Percentiles rank a stretch among this genome's conserved stretches.
Conservation (phyloP, 2,797 vertebrate species). For the Eurystomus glaucurus region DNA sequence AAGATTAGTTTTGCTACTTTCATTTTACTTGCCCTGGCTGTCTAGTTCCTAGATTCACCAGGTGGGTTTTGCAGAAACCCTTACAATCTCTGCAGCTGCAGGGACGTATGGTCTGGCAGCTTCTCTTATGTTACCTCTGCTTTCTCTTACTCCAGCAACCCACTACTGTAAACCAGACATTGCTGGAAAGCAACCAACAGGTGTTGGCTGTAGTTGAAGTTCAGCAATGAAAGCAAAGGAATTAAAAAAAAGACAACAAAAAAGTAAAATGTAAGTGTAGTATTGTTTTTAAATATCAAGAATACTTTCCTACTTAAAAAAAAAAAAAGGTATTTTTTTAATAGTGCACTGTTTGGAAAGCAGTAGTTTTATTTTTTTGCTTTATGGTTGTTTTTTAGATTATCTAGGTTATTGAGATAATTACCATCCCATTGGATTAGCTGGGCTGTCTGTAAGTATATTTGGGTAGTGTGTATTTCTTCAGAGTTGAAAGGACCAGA, state of each 20-base stretch:
- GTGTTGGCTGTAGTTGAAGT: background rate
- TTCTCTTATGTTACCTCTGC: background rate
- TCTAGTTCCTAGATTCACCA: constrained; percentile 37
- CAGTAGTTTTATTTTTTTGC: fast-evolving
- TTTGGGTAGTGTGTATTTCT: background rate
- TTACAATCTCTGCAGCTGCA: constrained; percentile 6
- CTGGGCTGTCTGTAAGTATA: background rate
- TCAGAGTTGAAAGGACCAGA: background rate
- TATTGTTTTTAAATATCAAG: background rate
- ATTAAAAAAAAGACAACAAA: background rate
- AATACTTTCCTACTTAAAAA: background rate
- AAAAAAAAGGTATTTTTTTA: background rate
- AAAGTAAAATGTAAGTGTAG: background rate
- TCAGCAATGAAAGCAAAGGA: background rate
- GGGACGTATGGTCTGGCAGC: background rate
- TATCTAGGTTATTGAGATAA: background rate
- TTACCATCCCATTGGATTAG: background rate
- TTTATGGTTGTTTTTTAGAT: background rate
- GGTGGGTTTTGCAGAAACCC: background rate
- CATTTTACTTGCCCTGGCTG: background rate
- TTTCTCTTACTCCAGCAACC: background rate
- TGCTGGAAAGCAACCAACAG: background rate
- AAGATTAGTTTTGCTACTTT: background rate
- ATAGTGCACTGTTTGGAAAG: background rate
- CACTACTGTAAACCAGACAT: background rate